Evolutionary conservation across 2,113 vertebrate genomes (phyloP).

Genomic region (Sebastes fasciatus): DNA sequence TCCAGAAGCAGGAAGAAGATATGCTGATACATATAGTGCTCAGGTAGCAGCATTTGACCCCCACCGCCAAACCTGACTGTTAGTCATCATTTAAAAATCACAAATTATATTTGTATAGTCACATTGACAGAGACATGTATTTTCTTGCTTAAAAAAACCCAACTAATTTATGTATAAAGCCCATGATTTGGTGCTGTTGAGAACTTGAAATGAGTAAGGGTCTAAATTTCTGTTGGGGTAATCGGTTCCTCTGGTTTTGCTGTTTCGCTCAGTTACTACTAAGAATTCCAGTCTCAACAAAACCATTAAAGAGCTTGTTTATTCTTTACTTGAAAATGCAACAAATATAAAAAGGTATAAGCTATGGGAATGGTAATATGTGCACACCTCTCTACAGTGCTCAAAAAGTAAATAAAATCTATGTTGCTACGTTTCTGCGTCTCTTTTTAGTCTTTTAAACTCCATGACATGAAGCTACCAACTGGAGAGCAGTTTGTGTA

Average conservation of each 20-base stretch:
- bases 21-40: constrained; percentile 64
- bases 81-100: constrained; percentile 71
- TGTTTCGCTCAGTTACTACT: constrained; percentile 43
- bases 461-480: constrained; percentile 1
- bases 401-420: constrained; percentile 77
- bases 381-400: constrained; percentile 73
- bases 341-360: constrained; percentile 71
- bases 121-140: constrained; percentile 71
- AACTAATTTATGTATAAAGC: constrained; percentile 65
- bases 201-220: constrained; percentile 67
- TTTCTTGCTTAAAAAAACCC: constrained; percentile 67
- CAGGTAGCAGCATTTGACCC: constrained; percentile 65
- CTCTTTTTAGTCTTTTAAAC: constrained; percentile 30
- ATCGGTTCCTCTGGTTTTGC: constrained; percentile 48
- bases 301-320: constrained; percentile 61
- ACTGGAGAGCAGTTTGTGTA: constrained; percentile 39
- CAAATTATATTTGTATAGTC: constrained; percentile 79
- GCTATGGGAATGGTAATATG: constrained; percentile 68
- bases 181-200: constrained; percentile 69
- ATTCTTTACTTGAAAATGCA: constrained; percentile 75
- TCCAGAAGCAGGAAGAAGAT: constrained; percentile 52
- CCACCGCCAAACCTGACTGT: constrained; percentile 75
- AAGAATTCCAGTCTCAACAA: constrained; percentile 44
- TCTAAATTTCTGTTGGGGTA: constrained; percentile 42
- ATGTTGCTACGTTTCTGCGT: constrained; percentile 59